These are phyloP conservation scores for Mirounga angustirostris DNA, from an alignment of 2,113 vertebrate genomes.

Conservation along the genomic window DNA sequence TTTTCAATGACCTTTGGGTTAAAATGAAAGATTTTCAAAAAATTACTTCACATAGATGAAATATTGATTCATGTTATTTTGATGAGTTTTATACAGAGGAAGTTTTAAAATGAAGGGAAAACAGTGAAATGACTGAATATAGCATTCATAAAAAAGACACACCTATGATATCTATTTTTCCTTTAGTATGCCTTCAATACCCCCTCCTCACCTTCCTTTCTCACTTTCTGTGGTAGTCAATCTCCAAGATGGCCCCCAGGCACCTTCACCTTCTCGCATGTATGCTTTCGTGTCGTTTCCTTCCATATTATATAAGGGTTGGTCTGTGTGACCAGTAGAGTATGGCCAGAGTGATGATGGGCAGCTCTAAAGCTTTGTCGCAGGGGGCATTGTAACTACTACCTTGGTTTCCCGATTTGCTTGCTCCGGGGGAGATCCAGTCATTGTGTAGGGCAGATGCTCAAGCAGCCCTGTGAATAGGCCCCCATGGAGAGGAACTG, in stretches of 20 bases:
- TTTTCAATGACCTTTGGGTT: not conserved
- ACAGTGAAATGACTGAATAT: not conserved
- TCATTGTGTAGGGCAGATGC: not conserved
- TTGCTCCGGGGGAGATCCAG: not conserved
- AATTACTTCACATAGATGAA: not conserved
- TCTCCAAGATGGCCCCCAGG: not conserved
- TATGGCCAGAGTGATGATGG: rapidly evolving
- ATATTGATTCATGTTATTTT: not conserved
- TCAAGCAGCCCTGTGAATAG: not conserved
- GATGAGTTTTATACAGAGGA: not conserved
- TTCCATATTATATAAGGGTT: not conserved
- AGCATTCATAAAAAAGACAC: not conserved
- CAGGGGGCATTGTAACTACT: too few relatives aligned
- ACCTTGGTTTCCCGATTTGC: not conserved
- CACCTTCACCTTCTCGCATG: not conserved
- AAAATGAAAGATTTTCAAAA: not conserved
- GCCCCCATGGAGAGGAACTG: not conserved
- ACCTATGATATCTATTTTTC: not conserved
- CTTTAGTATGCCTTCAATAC: not conserved
- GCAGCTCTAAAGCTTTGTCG: not conserved
- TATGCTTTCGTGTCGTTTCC: not conserved
- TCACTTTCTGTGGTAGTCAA: not conserved
- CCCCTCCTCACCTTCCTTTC: too few relatives aligned
- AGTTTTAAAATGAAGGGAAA: not conserved
- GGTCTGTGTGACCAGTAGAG: not conserved